These are phyloP conservation scores for Chaetops frenatus DNA, from an alignment of 2,113 vertebrate species.

Conservation along the genomic window DNA sequence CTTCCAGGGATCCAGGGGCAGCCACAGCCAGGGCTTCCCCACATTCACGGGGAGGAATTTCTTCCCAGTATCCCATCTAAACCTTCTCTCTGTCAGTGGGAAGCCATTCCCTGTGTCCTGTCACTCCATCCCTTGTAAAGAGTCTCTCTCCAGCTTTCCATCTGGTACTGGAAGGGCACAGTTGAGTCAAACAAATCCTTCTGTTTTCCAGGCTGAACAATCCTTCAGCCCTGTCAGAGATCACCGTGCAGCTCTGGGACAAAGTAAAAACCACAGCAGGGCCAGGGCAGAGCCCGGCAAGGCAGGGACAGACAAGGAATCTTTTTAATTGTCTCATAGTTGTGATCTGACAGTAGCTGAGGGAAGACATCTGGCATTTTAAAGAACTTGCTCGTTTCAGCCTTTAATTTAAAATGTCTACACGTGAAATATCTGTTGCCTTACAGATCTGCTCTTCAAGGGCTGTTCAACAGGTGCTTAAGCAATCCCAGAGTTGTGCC, in stretches of 20 bases:
- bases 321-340: background rate
- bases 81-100: accelerated
- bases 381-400: background rate
- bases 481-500: background rate
- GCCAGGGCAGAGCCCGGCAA: background rate
- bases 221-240: background rate
- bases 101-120: background rate
- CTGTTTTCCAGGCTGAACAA: background rate
- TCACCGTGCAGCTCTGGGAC: background rate
- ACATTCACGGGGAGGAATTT: accelerated
- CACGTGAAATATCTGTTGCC: background rate
- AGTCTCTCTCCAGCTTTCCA: background rate
- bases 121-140: background rate
- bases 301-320: background rate
- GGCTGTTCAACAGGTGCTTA: background rate
- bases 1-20: background rate
- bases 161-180: background rate
- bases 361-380: background rate
- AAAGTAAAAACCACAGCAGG: background rate
- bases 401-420: background rate
- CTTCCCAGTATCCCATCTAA: background rate
- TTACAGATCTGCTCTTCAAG: background rate
- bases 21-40: background rate
- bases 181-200: background rate
- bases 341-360: background rate